Conservation (phyloP, 2,797 vertebrate genomes). For the Poecilia picta region DNA sequence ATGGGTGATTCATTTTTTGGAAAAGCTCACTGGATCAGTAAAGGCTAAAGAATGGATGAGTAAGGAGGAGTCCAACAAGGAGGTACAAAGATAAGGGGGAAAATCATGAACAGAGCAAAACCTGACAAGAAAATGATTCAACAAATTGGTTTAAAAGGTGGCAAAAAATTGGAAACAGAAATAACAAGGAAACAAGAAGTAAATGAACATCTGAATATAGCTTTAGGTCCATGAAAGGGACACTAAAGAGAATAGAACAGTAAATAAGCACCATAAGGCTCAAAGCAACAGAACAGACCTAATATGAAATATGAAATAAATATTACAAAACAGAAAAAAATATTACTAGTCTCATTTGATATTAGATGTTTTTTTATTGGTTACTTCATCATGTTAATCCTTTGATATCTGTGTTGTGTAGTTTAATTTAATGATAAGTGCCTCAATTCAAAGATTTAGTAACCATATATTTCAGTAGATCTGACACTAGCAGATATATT, state of each 20-base stretch:
- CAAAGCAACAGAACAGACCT: background rate
- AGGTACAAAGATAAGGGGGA: background rate
- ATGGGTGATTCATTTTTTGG: background rate
- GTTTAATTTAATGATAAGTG: background rate
- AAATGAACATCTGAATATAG: background rate
- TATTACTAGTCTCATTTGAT: no score
- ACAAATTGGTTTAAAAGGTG: background rate
- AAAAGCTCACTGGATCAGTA: background rate
- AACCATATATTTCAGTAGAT: background rate
- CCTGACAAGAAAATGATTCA: background rate
- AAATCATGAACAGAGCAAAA: background rate
- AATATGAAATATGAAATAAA: background rate
- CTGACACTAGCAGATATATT: background rate
- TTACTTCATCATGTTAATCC: background rate
- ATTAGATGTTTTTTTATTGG: background rate
- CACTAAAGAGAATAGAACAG: background rate
- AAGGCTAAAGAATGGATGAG: background rate
- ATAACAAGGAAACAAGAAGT: background rate
- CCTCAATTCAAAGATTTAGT: background rate
- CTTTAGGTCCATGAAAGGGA: background rate
- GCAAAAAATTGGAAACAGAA: background rate
- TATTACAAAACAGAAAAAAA: background rate
- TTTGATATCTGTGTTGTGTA: background rate
- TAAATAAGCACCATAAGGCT: background rate
- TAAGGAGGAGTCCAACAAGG: no score